Percentiles rank a stretch among this genome's conserved stretches.
Conservation (phyloP, 2,888 invertebrate genomes). For the Polia nebulosa region DNA sequence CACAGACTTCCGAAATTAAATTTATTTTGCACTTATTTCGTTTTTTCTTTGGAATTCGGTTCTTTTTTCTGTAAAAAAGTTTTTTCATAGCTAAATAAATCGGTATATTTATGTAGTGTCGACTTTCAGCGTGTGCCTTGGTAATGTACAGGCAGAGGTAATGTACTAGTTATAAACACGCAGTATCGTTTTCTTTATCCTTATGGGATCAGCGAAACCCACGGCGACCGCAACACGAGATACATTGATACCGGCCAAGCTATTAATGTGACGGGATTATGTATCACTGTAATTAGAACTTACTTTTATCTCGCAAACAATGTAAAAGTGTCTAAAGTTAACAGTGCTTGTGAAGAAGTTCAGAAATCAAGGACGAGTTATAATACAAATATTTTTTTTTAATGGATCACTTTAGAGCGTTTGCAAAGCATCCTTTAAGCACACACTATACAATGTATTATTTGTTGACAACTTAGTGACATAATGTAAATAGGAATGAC, state of each 20-base stretch:
- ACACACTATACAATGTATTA: constrained; percentile 25
- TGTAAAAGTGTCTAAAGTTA: constrained; percentile 3
- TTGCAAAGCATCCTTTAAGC: constrained; percentile 1
- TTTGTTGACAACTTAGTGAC: constrained; percentile 39
- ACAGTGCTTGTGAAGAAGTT: neutral
- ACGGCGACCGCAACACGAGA: constrained; percentile 34
- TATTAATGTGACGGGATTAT: constrained; percentile 42
- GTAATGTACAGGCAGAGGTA: constrained; percentile 25
- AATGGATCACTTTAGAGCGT: neutral
- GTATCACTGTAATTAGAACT: constrained; percentile 19
- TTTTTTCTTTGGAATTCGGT: too few relatives aligned
- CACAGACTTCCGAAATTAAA: too few relatives aligned
- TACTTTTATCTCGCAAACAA: constrained; percentile 39
- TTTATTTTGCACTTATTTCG: too few relatives aligned
- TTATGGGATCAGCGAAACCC: constrained; percentile 48
- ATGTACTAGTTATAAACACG: constrained; percentile 47
- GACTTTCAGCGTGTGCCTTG: constrained; percentile 30
- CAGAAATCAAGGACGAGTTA: neutral
- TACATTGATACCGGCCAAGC: constrained; percentile 28
- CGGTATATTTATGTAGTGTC: constrained; percentile 32
- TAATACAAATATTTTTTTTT: too few relatives aligned
- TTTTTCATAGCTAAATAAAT: constrained; percentile 33
- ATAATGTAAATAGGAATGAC: constrained; percentile 27
- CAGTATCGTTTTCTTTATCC: constrained; percentile 47
- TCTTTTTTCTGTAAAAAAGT: too few relatives aligned